phyloP scores from a whole-genome alignment of 1,140 invertebrate genomes.

The Stratiolaelaps scimitus region DNA sequence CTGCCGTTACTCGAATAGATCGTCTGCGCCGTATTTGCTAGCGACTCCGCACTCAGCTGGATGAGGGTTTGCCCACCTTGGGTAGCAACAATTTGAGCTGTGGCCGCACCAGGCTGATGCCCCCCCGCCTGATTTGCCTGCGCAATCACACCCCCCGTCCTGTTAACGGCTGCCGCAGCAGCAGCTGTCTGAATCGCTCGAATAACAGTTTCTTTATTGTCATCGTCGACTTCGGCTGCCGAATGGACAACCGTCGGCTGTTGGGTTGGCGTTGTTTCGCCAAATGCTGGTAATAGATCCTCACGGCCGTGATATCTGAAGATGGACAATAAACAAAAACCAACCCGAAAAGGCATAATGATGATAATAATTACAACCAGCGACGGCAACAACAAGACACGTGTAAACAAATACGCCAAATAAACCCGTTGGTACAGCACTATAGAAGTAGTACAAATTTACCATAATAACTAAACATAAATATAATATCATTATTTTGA shows the following conservation, averaged over 20 bases:
- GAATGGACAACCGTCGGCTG: conserved; percentile 26
- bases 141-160: background rate
- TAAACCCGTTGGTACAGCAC: no score
- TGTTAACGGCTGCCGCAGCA: background rate
- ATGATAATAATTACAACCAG: no score
- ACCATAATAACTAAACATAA: no score
- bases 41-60: conserved; percentile 7
- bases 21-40: conserved; percentile 25
- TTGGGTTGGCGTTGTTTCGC: conserved; percentile 50
- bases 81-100: conserved; percentile 19
- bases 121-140: background rate
- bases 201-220: conserved; percentile 22
- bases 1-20: conserved; percentile 28
- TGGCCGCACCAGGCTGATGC: background rate
- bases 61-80: conserved; percentile 7
- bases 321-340: no score
- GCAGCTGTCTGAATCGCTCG: conserved; percentile 13
- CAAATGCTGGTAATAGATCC: conserved; percentile 84
- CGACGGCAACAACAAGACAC: no score
- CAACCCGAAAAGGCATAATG: no score
- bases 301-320: conserved; percentile 85
- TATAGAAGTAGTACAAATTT: background rate
- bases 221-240: conserved; percentile 26
- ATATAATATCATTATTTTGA: no score
- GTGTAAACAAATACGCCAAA: no score